Evolutionary conservation across 1,140 invertebrate genomes (phyloP).

Genomic region (Mactra quadrangularis): DNA sequence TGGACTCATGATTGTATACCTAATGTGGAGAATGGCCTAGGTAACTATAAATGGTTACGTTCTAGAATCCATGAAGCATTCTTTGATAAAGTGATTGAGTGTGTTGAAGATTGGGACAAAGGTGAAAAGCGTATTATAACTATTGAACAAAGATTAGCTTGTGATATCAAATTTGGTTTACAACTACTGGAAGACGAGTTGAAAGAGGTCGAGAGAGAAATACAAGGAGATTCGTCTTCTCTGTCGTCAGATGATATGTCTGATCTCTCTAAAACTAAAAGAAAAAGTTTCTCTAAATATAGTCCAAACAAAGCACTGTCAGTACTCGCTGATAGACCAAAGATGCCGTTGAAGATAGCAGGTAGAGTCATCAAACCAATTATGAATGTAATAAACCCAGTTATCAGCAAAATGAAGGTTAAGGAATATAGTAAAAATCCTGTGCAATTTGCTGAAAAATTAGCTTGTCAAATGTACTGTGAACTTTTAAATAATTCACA

Average conservation of each 20-base stretch:
- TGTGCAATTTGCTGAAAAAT: slow-evolving; percentile 18
- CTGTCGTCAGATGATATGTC: slow-evolving; percentile 39
- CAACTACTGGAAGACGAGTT: slow-evolving; percentile 65
- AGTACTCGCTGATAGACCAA: not conserved
- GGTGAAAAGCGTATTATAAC: slow-evolving; percentile 20
- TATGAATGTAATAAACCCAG: not conserved
- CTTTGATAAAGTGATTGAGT: slow-evolving; percentile 30
- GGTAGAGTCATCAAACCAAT: slow-evolving; percentile 30
- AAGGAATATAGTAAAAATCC: slow-evolving; percentile 38
- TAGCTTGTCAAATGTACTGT: slow-evolving; percentile 16
- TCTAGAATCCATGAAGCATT: slow-evolving; percentile 24
- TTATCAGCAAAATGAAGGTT: slow-evolving; percentile 35
- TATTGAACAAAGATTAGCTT: slow-evolving; percentile 31
- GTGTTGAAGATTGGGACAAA: slow-evolving; percentile 48
- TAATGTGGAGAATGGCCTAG: slow-evolving; percentile 4
- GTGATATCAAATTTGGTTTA: slow-evolving; percentile 48
- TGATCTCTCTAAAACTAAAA: not conserved
- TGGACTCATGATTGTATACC: slow-evolving; percentile 11
- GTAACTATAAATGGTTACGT: slow-evolving; percentile 33
- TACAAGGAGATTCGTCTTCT: slow-evolving; percentile 39
- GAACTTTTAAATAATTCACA: not conserved
- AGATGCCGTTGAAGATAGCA: slow-evolving; percentile 22
- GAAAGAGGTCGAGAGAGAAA: slow-evolving; percentile 58
- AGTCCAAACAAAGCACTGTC: slow-evolving; percentile 19
- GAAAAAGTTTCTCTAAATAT: slow-evolving; percentile 2